Percentiles rank a stretch among this genome's conserved stretches.
Evolutionary conservation across 2,113 vertebrate genomes (phyloP).

Genomic region (Mormyrus iriodes): DNA sequence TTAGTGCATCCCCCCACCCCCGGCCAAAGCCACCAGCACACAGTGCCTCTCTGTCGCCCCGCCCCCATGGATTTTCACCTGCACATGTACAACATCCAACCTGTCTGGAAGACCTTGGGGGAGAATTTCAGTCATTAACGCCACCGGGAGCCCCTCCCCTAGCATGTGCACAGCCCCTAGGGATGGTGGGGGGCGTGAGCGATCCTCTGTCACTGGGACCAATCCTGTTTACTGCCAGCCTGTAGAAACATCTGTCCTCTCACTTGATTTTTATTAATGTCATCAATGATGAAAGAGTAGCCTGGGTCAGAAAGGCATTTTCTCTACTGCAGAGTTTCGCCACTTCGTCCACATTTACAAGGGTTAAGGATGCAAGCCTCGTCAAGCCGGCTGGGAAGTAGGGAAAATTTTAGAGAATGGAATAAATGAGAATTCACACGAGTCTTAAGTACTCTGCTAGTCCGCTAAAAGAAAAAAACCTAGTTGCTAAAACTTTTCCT

Average conservation of each 20-base stretch:
- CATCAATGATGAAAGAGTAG: neutral
- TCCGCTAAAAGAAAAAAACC: neutral
- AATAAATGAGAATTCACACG: neutral
- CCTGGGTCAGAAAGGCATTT: neutral
- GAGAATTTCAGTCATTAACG: conserved; percentile 8
- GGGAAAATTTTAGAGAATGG: neutral
- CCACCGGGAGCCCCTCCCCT: neutral
- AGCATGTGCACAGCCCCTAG: neutral
- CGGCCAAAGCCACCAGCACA: neutral
- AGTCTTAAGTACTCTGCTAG: neutral
- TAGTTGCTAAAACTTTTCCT: neutral
- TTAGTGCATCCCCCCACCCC: neutral
- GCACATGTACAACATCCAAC: neutral
- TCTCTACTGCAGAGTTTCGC: neutral
- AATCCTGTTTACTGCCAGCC: conserved; percentile 32
- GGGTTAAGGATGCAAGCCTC: neutral
- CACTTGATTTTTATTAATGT: conserved; percentile 51
- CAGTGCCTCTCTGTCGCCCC: neutral
- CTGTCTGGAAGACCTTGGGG: neutral
- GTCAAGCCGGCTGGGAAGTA: neutral
- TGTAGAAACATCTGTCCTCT: conserved; percentile 56
- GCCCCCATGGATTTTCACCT: neutral
- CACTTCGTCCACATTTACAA: neutral
- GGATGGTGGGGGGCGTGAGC: conserved; percentile 21
- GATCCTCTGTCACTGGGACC: neutral